phyloP scores from a whole-genome alignment of 2,888 invertebrate genomes.

The Stratiomys singularior region DNA sequence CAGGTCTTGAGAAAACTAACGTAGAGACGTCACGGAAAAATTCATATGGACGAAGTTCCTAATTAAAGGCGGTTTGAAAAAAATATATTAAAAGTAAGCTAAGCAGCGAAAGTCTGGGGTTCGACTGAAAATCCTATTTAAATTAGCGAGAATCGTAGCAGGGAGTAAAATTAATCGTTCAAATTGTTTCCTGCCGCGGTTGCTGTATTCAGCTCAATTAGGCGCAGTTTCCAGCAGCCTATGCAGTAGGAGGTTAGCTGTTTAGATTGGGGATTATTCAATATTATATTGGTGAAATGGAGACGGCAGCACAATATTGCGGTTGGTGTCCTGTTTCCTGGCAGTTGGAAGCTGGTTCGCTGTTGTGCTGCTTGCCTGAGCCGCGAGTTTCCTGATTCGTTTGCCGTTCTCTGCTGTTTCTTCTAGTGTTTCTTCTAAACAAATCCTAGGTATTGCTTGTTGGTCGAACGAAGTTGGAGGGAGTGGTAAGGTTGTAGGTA shows the following conservation, averaged over 20 bases:
- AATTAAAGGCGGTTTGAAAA: background rate
- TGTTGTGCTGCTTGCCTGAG: slow-evolving; percentile 19
- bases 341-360: background rate
- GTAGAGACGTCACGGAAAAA: too few species aligned
- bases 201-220: slow-evolving; percentile 19
- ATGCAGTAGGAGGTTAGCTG: slow-evolving; percentile 22
- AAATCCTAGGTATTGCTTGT: too few species aligned
- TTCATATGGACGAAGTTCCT: background rate
- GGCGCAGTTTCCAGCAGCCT: slow-evolving; percentile 35
- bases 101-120: background rate
- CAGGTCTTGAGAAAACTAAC: background rate
- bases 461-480: too few species aligned
- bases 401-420: background rate
- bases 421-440: slow-evolving; percentile 3
- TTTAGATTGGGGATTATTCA: background rate
- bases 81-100: background rate
- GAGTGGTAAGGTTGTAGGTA: too few species aligned
- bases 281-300: background rate
- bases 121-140: background rate
- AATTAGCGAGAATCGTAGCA: background rate
- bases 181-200: background rate
- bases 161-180: background rate
- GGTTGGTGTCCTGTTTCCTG: slow-evolving; percentile 26
- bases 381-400: slow-evolving; percentile 6
- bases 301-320: background rate